Evolutionary conservation across 2,113 vertebrate genomes (phyloP), one percentile per base, ranked within the genome.

Genomic region (Chaetorhynchus papuensis): DNA sequence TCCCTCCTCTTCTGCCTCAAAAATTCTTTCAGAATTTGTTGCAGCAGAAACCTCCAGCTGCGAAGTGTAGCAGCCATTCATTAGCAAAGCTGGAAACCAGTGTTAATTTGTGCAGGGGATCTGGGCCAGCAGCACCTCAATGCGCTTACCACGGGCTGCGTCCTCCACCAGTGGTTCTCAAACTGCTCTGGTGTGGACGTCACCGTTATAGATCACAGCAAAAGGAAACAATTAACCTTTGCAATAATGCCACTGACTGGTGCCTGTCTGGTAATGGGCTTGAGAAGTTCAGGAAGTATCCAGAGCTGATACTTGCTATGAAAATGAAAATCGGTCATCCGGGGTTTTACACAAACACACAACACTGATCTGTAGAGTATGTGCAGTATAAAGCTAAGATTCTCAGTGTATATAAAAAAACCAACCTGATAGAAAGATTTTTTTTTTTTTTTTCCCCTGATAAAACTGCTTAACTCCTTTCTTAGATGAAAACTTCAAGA

Each of bases 41-140:
- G 68, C 88, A 92, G 90, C 83, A 93, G 90, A 92, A 91, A 49
- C 37, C 72, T 96, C 94, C 96, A 97, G 95, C 95, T 97, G 94
- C 92, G 47, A 83, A 61, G 85, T 26, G n/a, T 75, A 90, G 20
- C 90, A 96, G 92, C 79, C 92, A 1, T 86, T 96, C 94, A 88
- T 95, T 96, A 96, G 92, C 83, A 83, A 80, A 82, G 83, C 94
- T 94, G 94, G 80, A 76, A 94, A 91, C 61, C 92, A 82, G 80
- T 41, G 88, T 45, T 93, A 94, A 95, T 96, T 96, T 96, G 93
- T 90, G 37, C 57, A 39, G 93, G 88, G 93, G 86, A 10, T 75
- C 83, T 92, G 92, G 90, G 79, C 94, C 79, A 88, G 72, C 41
- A 44, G 24, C 44, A 81, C 47, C 88, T 93, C 79, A 15, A 3